phyloP scores from a whole-genome alignment of 2,113 vertebrate genomes.

The Oxygymnocypris stewartii region DNA sequence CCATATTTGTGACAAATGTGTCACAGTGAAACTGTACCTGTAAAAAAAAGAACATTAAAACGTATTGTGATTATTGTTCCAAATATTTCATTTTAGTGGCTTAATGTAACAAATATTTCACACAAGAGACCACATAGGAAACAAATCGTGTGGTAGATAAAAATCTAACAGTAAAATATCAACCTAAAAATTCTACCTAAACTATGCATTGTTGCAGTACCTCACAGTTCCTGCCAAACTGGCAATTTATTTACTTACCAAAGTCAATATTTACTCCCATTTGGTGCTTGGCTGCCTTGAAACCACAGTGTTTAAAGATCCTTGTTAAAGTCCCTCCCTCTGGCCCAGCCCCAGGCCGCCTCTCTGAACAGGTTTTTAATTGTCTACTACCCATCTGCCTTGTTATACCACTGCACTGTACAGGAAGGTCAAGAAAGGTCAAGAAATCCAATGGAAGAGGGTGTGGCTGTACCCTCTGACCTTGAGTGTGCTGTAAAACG shows the following conservation, averaged over 20 bases:
- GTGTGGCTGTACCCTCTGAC: neutral
- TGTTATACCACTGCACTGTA: neutral
- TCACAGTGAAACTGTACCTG: neutral
- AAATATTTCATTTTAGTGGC: neutral
- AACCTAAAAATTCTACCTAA: no score
- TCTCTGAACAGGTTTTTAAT: slow-evolving; percentile 52
- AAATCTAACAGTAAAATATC: neutral
- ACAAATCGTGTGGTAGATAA: neutral
- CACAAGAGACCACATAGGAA: neutral
- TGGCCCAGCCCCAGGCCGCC: slow-evolving; percentile 23
- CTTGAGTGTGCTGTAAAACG: neutral
- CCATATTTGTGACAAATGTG: neutral
- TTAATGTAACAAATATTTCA: neutral
- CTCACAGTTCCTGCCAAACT: neutral
- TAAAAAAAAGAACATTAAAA: neutral
- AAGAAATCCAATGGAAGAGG: neutral
- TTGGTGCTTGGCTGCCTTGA: slow-evolving; percentile 13
- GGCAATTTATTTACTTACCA: slow-evolving; percentile 11
- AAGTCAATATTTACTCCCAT: slow-evolving; percentile 19
- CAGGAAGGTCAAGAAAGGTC: slow-evolving; percentile 15
- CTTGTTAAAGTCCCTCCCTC: slow-evolving; percentile 1
- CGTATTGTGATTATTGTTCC: neutral
- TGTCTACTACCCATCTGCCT: slow-evolving; percentile 29
- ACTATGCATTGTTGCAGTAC: neutral
- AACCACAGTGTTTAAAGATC: slow-evolving; percentile 7